A percentile compares a stretch with the other conserved stretches of the same genome.
Conservation (phyloP, 2,113 vertebrate species). For the Cnemophilus loriae region DNA sequence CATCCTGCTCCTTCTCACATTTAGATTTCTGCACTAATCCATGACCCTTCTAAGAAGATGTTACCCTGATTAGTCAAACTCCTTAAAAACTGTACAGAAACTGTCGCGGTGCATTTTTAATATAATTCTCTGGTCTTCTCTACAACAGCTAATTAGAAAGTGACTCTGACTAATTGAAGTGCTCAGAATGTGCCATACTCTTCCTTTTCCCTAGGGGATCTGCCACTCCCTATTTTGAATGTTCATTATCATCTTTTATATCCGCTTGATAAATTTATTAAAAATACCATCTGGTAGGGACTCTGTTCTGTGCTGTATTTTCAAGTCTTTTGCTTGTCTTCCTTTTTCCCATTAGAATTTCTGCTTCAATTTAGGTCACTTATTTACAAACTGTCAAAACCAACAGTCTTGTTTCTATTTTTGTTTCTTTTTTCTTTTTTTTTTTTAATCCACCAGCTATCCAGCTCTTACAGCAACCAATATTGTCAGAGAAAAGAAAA, state of each 20-base stretch:
- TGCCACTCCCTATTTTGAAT: slow-evolving; percentile 56
- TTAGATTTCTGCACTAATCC: not conserved
- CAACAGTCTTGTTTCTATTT: not conserved
- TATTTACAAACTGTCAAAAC: slow-evolving; percentile 59
- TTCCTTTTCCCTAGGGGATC: not conserved
- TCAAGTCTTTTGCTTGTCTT: slow-evolving; percentile 26
- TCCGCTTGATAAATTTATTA: slow-evolving; percentile 70
- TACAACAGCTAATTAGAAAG: slow-evolving; percentile 10
- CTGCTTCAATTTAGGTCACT: slow-evolving; percentile 62
- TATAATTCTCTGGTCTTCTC: not conserved
- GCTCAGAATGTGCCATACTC: slow-evolving; percentile 14
- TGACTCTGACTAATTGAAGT: slow-evolving; percentile 23
- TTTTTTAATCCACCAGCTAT: not conserved
- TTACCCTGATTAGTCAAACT: not conserved
- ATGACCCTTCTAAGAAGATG: not conserved
- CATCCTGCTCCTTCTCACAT: not conserved
- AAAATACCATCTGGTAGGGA: slow-evolving; percentile 75
- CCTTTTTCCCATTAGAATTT: slow-evolving; percentile 54
- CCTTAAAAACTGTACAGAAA: not conserved
- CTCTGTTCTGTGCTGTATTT: slow-evolving; percentile 37
- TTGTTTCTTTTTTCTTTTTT: not conserved
- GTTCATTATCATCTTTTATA: slow-evolving; percentile 67
- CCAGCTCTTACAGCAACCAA: slow-evolving; percentile 22
- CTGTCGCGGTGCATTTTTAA: not conserved
- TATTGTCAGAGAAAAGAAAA: slow-evolving; percentile 16